Base-by-base conservation (phyloP, 1,140 invertebrate species). In the Oncopeltus fasciatus region DNA sequence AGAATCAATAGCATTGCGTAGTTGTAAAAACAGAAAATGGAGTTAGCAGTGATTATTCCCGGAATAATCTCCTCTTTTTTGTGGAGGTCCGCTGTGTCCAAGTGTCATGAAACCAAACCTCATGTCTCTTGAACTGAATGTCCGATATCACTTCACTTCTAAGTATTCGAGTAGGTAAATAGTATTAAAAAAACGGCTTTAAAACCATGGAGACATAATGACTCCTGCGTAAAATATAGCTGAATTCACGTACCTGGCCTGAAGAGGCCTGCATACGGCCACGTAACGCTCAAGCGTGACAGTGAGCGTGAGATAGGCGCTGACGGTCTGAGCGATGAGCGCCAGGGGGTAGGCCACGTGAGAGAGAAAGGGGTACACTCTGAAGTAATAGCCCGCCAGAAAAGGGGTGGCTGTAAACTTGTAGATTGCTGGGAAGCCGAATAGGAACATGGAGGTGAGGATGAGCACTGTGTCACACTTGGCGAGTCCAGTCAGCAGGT, bases 211-310 rank as follows among this genome's bases (percentile, higher is more conserved):
- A n/a, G n/a, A n/a, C n/a, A n/a, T n/a, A n/a, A n/a, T n/a, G n/a
- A n/a, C n/a, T n/a, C n/a, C n/a, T n/a, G n/a, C n/a, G n/a, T n/a
- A n/a, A n/a, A n/a, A n/a, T n/a, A n/a, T n/a, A n/a, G n/a, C n/a
- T n/a, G n/a, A n/a, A n/a, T n/a, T n/a, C n/a, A n/a, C n/a, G n/a
- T 38, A 38, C 31, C 31, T 46, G 0, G 92, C 92, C 64, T 83
- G 81, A 9, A 97, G 76, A 0, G 93, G 94, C 74, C 95, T 90
- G 71, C 94, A 97, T 0, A 98, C 95, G 1, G 94, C 95, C 44
- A 98, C 88, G 76, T 93, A 98, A 51, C 95, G 80, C 74, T 98
- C 95, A 67, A 96, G 80, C 0, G 95, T 97, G 43, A 98, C 95
- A 1, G 90, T 91, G 51, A 98, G 81, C 0, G 95, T 97, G 65